These are phyloP conservation scores for Drosophila orosa DNA, from an alignment of 1,140 invertebrate genomes.

Conservation along the genomic window DNA sequence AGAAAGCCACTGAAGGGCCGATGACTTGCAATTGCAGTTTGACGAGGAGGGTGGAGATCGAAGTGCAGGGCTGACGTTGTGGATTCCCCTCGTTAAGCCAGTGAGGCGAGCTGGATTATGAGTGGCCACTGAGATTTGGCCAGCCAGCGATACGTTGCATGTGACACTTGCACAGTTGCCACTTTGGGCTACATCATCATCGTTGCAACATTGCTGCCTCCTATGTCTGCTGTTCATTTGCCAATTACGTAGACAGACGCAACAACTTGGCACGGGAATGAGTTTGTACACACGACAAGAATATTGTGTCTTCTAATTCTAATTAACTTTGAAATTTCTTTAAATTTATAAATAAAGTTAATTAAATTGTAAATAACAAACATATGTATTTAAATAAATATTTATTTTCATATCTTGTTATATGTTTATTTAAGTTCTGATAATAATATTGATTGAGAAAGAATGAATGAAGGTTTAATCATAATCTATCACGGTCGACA, in stretches of 20 bases:
- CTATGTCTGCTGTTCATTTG: slow-evolving; percentile 57
- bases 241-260: slow-evolving; percentile 63
- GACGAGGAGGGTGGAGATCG: neutral
- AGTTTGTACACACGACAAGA: slow-evolving; percentile 10
- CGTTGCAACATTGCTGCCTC: slow-evolving; percentile 17
- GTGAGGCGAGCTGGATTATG: slow-evolving; percentile 5
- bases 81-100: neutral
- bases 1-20: slow-evolving; percentile 41
- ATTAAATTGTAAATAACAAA: too few relatives aligned
- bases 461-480: neutral
- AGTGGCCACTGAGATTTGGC: slow-evolving; percentile 37
- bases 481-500: too few relatives aligned
- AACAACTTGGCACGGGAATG: slow-evolving; percentile 24
- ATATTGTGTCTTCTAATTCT: neutral
- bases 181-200: slow-evolving; percentile 39
- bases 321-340: neutral
- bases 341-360: too few relatives aligned
- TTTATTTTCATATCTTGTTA: too few relatives aligned
- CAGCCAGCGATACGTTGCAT: slow-evolving; percentile 23
- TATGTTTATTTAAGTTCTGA: neutral
- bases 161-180: slow-evolving; percentile 6
- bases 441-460: neutral
- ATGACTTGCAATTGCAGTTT: slow-evolving; percentile 60
- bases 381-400: neutral
- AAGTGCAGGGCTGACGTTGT: neutral